Conservation (phyloP, 2,888 invertebrate genomes). For the Spodoptera littoralis region DNA sequence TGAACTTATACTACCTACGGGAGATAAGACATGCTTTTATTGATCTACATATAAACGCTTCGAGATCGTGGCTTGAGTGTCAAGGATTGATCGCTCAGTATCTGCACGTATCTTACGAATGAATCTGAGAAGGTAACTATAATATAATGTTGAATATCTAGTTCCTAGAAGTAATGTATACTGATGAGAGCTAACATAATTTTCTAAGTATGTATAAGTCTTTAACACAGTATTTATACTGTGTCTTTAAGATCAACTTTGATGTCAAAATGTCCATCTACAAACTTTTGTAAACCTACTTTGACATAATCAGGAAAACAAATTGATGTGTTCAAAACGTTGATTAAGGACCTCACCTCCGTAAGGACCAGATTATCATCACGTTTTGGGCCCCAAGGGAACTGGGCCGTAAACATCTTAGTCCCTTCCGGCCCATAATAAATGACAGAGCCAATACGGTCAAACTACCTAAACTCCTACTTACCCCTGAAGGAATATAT, state of each 20-base stretch:
- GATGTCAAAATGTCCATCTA: no score
- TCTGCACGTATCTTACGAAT: no score
- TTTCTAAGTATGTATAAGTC: no score
- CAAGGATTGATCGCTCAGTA: no score
- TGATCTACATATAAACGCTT: not conserved
- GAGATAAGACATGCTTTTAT: slow-evolving; percentile 4
- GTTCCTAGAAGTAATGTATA: no score
- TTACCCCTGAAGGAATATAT: slow-evolving; percentile 40
- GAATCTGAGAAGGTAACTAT: no score
- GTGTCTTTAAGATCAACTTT: no score
- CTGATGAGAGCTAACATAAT: no score
- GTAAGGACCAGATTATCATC: slow-evolving; percentile 48
- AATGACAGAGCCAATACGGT: slow-evolving; percentile 52
- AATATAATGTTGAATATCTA: no score
- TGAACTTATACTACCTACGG: slow-evolving; percentile 1
- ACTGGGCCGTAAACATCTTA: slow-evolving; percentile 44
- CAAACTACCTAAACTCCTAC: slow-evolving; percentile 46
- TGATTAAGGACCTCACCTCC: slow-evolving; percentile 35
- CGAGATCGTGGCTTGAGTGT: no score
- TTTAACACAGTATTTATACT: no score
- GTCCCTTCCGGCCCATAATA: slow-evolving; percentile 52
- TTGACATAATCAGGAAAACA: slow-evolving; percentile 17
- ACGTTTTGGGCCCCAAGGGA: slow-evolving; percentile 34
- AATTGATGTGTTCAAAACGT: slow-evolving; percentile 32
- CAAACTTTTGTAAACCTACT: not conserved